Percentiles rank a stretch among this genome's conserved stretches.
Conservation (phyloP, 37 sponge, comb jelly and placozoan genomes). For the Petrosia ficiformis region DNA sequence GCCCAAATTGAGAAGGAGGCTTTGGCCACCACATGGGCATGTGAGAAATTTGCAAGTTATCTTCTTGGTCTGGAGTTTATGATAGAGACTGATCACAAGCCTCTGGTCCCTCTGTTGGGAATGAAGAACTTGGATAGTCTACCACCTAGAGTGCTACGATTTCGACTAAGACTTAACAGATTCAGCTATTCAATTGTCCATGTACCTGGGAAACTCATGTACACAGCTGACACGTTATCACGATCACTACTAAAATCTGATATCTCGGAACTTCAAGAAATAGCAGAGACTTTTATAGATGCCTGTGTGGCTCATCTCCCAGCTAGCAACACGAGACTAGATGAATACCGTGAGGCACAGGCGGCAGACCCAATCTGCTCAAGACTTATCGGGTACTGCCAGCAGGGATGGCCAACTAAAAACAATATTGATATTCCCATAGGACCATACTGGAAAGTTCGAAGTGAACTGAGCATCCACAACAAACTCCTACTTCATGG, state of each 20-base stretch:
- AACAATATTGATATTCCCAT: not conserved
- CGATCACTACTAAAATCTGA: not conserved
- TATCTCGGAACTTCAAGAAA: no score
- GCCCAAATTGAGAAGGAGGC: not conserved
- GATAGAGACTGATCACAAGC: slow-evolving; percentile 32
- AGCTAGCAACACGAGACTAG: not conserved
- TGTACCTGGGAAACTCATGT: slow-evolving; percentile 19
- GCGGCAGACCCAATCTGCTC: not conserved
- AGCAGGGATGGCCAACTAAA: slow-evolving; percentile 16
- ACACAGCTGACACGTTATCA: slow-evolving; percentile 20
- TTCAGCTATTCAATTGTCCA: not conserved
- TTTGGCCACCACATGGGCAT: slow-evolving; percentile 1
- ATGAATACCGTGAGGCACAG: not conserved
- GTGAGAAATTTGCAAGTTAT: slow-evolving; percentile 5
- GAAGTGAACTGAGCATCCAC: not conserved
- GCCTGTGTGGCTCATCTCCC: not conserved
- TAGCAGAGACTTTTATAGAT: not conserved
- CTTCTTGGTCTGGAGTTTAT: not conserved
- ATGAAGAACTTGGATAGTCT: slow-evolving; percentile 13
- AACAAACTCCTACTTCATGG: slow-evolving; percentile 8
- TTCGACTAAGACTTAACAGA: slow-evolving; percentile 5
- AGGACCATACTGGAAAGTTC: slow-evolving; percentile 14
- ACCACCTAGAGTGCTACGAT: slow-evolving; percentile 26
- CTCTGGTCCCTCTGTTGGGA: slow-evolving; percentile 8
- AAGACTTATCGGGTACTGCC: not conserved